Base-by-base conservation (phyloP, 1,140 invertebrate genomes). In the Conopomorpha cramerella region DNA sequence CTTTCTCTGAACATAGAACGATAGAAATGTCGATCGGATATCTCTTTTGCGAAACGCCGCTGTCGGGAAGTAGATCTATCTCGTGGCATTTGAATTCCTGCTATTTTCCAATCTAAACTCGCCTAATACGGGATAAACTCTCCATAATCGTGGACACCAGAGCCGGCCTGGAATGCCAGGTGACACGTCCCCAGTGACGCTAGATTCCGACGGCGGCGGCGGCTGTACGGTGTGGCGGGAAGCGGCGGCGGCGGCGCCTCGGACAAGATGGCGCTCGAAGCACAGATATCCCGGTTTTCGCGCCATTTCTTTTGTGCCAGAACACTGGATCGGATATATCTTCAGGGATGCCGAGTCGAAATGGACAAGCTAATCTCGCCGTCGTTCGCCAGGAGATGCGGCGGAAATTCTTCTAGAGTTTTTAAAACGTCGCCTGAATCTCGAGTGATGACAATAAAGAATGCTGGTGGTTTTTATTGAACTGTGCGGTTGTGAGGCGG, bases 241-340 rank as follows among this genome's bases (percentile, higher is more conserved):
- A 51, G n/a, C 49, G 41, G 30, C 33, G 36, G 41, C 10, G 19
- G 19, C 10, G 4, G 19, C n/a, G n/a, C n/a, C n/a, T 23, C 19
- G 10, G 45, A 40, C 63, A 72, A 72, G 58, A 72, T 68, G 66
- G 62, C 61, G 35, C 58, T 60, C 54, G 42, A 52, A 57, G 38
- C 41, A 48, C 51, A 53, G 50, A 51, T 54, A 48, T 43, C 39
- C 47, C 58, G 57, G 65, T 72, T n/a, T 67, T 66, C 58, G 55
- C 61, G 45, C 55, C 65, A 70, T 70, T 70, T 70, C 65, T 73
- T 73, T 63, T 55, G 49, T 61, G 61, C 55, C 53, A 63, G 39
- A 49, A n/a, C n/a, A n/a, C n/a, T n/a, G 54, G 48, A 17, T 26
- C 39, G 51, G 46, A 61, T 57, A 62, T 64, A 67, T 65, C 51